Evolutionary conservation across 2,797 vertebrate genomes (phyloP).

Genomic region (Smutsia gigantea): DNA sequence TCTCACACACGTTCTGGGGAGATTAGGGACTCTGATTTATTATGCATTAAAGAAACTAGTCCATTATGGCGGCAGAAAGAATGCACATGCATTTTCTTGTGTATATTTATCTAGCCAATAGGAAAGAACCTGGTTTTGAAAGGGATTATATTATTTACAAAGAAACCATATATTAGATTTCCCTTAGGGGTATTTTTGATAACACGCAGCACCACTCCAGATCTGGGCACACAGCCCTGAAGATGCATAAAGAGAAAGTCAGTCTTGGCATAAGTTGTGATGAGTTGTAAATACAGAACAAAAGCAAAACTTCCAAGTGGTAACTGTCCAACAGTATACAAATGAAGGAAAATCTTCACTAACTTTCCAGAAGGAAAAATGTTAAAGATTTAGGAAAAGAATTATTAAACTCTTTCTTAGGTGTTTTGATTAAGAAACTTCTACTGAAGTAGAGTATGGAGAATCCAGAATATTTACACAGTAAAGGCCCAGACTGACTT

Average conservation of each 20-base stretch:
- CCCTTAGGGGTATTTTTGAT: conserved; percentile 50
- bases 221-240: conserved; percentile 76
- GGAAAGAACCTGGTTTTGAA: conserved; percentile 55
- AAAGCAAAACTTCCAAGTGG: conserved; percentile 74
- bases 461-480: not conserved
- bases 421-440: conserved; percentile 13
- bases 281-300: conserved; percentile 74
- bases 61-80: not conserved
- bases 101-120: conserved; percentile 48
- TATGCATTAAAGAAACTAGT: conserved; percentile 2
- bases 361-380: conserved; percentile 48
- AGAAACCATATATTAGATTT: conserved; percentile 59
- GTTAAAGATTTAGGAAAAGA: not conserved
- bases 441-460: not conserved
- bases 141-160: conserved; percentile 44
- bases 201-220: conserved; percentile 56
- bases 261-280: conserved; percentile 74
- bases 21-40: not conserved
- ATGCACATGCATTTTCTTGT: not conserved
- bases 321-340: conserved; percentile 54
- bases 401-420: not conserved
- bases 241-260: conserved; percentile 78
- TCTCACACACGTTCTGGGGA: not conserved
- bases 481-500: not conserved
- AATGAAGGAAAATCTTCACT: conserved; percentile 46